Conservation (phyloP, 1,140 invertebrate species). For the Drosophila aff. region DNA sequence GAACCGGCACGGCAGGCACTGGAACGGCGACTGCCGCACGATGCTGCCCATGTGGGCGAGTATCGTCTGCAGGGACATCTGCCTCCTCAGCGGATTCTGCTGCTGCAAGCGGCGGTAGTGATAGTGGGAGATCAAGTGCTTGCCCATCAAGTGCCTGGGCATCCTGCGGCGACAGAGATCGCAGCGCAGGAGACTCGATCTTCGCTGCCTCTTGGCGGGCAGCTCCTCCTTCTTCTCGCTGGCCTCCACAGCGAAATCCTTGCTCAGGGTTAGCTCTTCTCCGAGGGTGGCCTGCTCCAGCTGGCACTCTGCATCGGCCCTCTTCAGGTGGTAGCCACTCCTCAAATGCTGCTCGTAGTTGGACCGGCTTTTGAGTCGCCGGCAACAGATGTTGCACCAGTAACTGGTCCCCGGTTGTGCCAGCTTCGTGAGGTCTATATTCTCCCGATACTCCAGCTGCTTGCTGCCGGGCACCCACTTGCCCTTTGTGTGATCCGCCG, state of each 20-base stretch:
- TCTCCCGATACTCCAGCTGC: constrained; percentile 85
- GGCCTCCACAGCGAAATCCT: constrained; percentile 34
- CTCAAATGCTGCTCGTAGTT: constrained; percentile 91
- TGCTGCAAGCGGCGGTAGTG: constrained; percentile 90
- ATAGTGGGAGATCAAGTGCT: constrained; percentile 93
- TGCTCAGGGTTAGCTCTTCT: constrained; percentile 33
- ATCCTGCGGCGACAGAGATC: constrained; percentile 90
- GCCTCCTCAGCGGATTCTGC: constrained; percentile 48
- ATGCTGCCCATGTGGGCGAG: constrained; percentile 91
- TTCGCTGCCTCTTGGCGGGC: constrained; percentile 69
- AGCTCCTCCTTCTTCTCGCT: neutral
- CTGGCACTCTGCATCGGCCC: constrained; percentile 89
- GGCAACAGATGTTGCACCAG: constrained; percentile 92
- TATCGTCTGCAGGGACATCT: constrained; percentile 86
- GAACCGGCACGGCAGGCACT: constrained; percentile 93
- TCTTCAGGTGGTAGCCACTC: constrained; percentile 90
- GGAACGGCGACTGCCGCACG: constrained; percentile 92
- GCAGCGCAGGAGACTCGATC: constrained; percentile 87
- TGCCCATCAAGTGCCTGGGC: constrained; percentile 89
- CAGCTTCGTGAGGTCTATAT: constrained; percentile 86
- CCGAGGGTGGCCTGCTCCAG: constrained; percentile 86
- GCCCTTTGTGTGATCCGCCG: constrained; percentile 89
- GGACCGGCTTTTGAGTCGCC: constrained; percentile 89
- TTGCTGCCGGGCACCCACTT: constrained; percentile 91
- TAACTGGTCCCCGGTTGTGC: constrained; percentile 85